Evolutionary conservation across 2,888 invertebrate genomes (phyloP), one percentile per base, ranked within the genome.

Genomic region (Orthosia gracilis): DNA sequence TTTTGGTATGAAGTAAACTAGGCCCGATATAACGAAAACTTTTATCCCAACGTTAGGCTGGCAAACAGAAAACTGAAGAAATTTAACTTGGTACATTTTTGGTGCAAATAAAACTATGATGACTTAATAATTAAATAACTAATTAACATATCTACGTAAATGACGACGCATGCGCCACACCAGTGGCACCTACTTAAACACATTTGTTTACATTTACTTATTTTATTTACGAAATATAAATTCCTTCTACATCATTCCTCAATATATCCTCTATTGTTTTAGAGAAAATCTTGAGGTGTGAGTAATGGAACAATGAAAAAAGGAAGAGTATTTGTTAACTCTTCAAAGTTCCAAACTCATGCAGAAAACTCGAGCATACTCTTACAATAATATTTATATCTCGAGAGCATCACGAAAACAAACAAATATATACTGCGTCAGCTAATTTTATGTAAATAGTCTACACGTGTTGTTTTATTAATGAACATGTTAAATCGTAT

Each of bases 381-480:
- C 15, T 23, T 15, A 45, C 12, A 57, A 58, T 50, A 50, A 63
- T 18, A 45, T 21, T 2, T 12, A 9, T 40, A 40, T 40, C 40
- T 13, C 18, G 15, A 65, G 49, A 59, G 11, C 15, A 58, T 69
- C 17, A 64, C 50, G 26, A 52, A 74, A 73, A 70, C 47, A 55
- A 70, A 68, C 58, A 82, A 69, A 65, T 52, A 73, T 49, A 69
- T 45, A 69, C 21, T 58, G 52, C 68, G 31, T 65, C 65, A 68
- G 49, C 18, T 40, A 80, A 72, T 75, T 73, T 69, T 54, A 84
- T 82, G 82, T 76, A 82, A 75, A 82, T 81, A 67, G 61, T 80
- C 7, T 69, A 73, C 83, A 84, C 85, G 84, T 85, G 84, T 68
- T 72, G 82, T 59, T 77, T 75, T 73, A 71, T 61, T 73, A 73